phyloP scores from a whole-genome alignment of 2,888 invertebrate genomes.

The Dioctria linearis region DNA sequence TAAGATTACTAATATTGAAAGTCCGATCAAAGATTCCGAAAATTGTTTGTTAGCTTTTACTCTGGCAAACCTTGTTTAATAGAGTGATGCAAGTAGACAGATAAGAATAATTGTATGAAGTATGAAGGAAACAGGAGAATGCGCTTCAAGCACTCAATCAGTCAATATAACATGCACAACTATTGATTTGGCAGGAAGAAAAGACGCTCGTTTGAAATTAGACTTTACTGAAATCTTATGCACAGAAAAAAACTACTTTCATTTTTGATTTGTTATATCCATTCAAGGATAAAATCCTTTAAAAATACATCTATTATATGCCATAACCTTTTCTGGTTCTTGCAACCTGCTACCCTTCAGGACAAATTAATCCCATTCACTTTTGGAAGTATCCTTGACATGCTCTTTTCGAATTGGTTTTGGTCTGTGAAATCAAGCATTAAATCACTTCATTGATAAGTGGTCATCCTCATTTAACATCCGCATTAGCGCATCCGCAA shows the following conservation, averaged over 20 bases:
- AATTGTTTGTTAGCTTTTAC: slow-evolving; percentile 58
- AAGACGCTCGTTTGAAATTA: background rate
- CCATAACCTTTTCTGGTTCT: background rate
- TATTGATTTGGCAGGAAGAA: background rate
- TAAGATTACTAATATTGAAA: slow-evolving; percentile 71
- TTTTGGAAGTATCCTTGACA: background rate
- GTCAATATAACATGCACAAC: background rate
- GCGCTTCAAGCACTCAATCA: slow-evolving; percentile 11
- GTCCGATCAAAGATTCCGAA: slow-evolving; percentile 64
- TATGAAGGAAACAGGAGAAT: background rate
- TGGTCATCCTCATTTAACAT: slow-evolving; percentile 28
- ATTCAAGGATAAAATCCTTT: slow-evolving; percentile 1
- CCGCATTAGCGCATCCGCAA: slow-evolving; percentile 27
- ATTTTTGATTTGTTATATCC: background rate
- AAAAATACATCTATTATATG: background rate
- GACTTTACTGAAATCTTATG: background rate
- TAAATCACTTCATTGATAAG: slow-evolving; percentile 12
- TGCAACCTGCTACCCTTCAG: background rate
- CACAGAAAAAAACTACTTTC: background rate
- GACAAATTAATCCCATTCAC: slow-evolving; percentile 7
- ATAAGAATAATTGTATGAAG: slow-evolving; percentile 5
- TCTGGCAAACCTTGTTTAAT: slow-evolving; percentile 44
- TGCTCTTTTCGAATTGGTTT: slow-evolving; percentile 7
- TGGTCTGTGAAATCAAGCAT: slow-evolving; percentile 36
- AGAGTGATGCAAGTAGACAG: slow-evolving; percentile 28